These are phyloP conservation scores for Meghimatium bilineatum DNA, from an alignment of 2,888 invertebrate species.

Conservation along the genomic window DNA sequence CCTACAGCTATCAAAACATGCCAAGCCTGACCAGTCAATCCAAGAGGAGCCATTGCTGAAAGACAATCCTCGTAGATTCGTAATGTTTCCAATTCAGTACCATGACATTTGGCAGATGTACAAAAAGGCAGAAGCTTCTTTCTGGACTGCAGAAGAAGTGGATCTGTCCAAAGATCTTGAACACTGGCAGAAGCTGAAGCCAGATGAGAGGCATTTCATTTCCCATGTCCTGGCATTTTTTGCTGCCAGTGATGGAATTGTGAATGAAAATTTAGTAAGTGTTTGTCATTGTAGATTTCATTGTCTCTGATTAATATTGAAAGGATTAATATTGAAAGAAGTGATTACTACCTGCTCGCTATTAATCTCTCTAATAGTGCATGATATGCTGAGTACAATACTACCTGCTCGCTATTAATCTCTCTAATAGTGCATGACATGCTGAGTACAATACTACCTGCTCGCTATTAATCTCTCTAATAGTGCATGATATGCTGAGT, in stretches of 20 bases:
- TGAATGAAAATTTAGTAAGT: constrained; percentile 94
- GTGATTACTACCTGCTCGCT: no score
- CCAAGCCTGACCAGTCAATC: neutral
- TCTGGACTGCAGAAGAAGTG: constrained; percentile 99
- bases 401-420: no score
- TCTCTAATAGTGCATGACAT: no score
- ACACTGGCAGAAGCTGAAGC: constrained; percentile 91
- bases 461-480: no score
- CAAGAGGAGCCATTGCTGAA: constrained; percentile 88
- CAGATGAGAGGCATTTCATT: constrained; percentile 94
- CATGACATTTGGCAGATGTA: constrained; percentile 98
- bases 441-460: no score
- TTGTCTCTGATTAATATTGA: no score
- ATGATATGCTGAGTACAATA: no score
- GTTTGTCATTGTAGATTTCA: neutral
- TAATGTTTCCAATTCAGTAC: constrained; percentile 96
- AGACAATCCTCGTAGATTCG: constrained; percentile 94
- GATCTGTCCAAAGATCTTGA: constrained; percentile 91
- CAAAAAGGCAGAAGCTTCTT: constrained; percentile 99
- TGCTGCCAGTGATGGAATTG: constrained; percentile 99
- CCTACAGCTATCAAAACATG: neutral
- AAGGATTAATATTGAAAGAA: no score
- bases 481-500: no score
- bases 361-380: no score
- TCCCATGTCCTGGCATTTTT: constrained; percentile 98